phyloP scores from a whole-genome alignment of 2,888 invertebrate species.

The Phaedon cochleariae region DNA sequence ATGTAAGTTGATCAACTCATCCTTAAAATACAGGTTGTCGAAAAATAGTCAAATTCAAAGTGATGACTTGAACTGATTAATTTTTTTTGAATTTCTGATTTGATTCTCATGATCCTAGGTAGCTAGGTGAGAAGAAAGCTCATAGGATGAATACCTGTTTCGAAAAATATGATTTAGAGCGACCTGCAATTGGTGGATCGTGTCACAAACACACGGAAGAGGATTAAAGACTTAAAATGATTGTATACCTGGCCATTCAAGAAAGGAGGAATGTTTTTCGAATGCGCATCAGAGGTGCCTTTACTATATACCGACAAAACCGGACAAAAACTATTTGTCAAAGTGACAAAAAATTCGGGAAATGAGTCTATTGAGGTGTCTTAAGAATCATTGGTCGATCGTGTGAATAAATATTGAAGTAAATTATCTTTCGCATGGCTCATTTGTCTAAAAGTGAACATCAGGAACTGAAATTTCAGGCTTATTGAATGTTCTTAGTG shows the following conservation, averaged over 20 bases:
- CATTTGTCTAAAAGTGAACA: too few relatives aligned
- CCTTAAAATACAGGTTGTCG: too few relatives aligned
- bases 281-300: not conserved
- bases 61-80: too few relatives aligned
- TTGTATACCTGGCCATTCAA: constrained; percentile 32
- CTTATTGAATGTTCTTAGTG: too few relatives aligned
- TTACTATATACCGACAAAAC: constrained; percentile 8
- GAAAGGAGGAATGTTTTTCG: constrained; percentile 6
- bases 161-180: constrained; percentile 27
- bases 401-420: not conserved
- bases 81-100: too few relatives aligned
- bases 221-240: constrained; percentile 24
- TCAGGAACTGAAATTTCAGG: too few relatives aligned
- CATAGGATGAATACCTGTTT: constrained; percentile 22
- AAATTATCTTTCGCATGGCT: not conserved
- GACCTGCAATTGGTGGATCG: constrained; percentile 30
- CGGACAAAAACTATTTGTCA: constrained; percentile 9
- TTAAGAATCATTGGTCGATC: not conserved
- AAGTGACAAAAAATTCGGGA: constrained; percentile 1
- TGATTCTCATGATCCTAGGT: not conserved
- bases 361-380: not conserved
- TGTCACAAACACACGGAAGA: constrained; percentile 28
- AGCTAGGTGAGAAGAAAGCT: not conserved
- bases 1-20: too few relatives aligned
- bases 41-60: too few relatives aligned